Evolutionary conservation across 2,888 invertebrate genomes (phyloP).

Genomic region (Nowickia ferox): DNA sequence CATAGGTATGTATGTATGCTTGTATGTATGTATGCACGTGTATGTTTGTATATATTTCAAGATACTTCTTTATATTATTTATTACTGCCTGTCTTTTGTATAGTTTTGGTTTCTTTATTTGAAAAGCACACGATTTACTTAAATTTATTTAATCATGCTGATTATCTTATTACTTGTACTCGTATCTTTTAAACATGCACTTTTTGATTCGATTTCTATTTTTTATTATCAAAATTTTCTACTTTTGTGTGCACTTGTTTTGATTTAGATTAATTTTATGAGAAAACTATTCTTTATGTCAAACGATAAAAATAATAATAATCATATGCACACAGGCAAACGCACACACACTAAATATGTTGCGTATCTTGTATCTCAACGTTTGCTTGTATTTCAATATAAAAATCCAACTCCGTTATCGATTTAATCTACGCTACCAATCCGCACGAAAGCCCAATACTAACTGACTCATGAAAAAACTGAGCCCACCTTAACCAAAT

Average conservation of each 20-base stretch:
- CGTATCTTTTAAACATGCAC: constrained; percentile 33
- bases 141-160: constrained; percentile 38
- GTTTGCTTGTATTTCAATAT: constrained; percentile 58
- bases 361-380: constrained; percentile 64
- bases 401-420: constrained; percentile 67
- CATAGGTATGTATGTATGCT: background rate
- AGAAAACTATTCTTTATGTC: constrained; percentile 31
- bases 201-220: constrained; percentile 32
- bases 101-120: constrained; percentile 41
- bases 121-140: constrained; percentile 41
- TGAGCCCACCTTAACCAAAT: constrained; percentile 78
- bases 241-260: background rate
- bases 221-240: constrained; percentile 11
- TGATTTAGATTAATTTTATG: constrained; percentile 17
- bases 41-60: background rate
- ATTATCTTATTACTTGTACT: constrained; percentile 26
- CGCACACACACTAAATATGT: constrained; percentile 20
- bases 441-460: constrained; percentile 81
- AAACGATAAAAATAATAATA: constrained; percentile 34
- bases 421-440: constrained; percentile 72
- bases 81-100: constrained; percentile 38
- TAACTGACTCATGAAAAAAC: constrained; percentile 77
- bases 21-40: no score
- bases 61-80: constrained; percentile 38
- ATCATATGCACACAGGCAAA: constrained; percentile 15